A percentile compares a stretch with the other conserved stretches of the same genome.
Evolutionary conservation across 2,797 vertebrate species (phyloP).

Genomic region (Rhodeus uyekii): DNA sequence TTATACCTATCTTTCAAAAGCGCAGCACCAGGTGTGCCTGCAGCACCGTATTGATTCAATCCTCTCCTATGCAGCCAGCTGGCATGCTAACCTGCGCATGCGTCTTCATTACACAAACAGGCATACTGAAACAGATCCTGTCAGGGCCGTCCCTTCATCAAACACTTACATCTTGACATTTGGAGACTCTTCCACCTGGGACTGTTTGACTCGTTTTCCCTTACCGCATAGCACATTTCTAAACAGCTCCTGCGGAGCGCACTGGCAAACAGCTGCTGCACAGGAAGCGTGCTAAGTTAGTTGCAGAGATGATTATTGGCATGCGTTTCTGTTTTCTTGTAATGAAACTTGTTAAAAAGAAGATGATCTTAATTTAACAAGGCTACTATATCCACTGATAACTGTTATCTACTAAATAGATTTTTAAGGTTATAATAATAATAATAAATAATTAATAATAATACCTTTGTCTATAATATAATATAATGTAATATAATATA

Average conservation of each 20-base stretch:
- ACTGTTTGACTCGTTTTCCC: constrained; percentile 30
- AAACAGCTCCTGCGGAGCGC: background rate
- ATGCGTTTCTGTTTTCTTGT: background rate
- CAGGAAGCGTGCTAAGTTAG: background rate
- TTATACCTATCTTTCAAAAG: constrained; percentile 38
- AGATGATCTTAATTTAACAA: background rate
- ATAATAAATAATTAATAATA: background rate
- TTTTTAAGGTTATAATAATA: background rate
- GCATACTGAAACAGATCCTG: constrained; percentile 38
- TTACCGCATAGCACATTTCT: background rate
- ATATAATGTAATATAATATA: background rate
- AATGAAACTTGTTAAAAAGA: constrained; percentile 2
- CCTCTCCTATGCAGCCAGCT: constrained; percentile 47
- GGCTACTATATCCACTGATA: background rate
- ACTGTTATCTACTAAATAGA: background rate
- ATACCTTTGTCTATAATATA: background rate
- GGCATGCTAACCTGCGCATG: constrained; percentile 37
- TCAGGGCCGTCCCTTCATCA: constrained; percentile 51
- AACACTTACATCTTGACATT: constrained; percentile 46
- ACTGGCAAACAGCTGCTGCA: constrained; percentile 23
- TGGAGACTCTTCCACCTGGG: constrained; percentile 34
- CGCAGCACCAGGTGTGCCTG: constrained; percentile 50
- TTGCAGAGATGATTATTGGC: background rate
- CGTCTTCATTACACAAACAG: constrained; percentile 53
- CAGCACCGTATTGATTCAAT: constrained; percentile 44